Evolutionary conservation across 2,113 vertebrate genomes (phyloP).

Genomic region (Melanerpes aurifrons): DNA sequence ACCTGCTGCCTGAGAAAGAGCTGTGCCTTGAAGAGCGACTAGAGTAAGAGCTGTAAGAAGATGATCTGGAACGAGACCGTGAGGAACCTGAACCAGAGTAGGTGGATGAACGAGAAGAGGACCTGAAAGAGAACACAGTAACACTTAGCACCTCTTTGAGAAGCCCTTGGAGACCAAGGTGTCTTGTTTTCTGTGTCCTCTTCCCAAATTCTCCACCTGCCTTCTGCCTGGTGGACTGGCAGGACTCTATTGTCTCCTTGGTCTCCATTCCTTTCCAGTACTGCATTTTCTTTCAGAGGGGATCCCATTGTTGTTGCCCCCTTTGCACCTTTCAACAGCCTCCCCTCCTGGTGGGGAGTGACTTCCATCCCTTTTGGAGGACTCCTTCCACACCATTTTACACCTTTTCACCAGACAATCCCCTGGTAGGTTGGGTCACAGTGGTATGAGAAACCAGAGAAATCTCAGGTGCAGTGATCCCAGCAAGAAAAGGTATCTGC

Average conservation of each 20-base stretch:
- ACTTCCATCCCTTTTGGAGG: neutral
- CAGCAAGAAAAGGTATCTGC: slow-evolving; percentile 17
- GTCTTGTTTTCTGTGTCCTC: neutral
- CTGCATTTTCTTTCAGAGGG: neutral
- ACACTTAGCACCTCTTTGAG: neutral
- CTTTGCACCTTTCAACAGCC: neutral
- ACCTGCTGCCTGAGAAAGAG: slow-evolving; percentile 94
- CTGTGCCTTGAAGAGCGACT: slow-evolving; percentile 94
- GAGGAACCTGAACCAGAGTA: slow-evolving; percentile 95
- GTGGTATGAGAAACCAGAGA: neutral
- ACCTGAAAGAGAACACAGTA: slow-evolving; percentile 73
- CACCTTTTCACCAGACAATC: neutral
- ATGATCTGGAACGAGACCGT: slow-evolving; percentile 85
- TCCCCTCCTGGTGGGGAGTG: neutral
- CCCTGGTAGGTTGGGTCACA: neutral
- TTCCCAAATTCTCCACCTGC: neutral
- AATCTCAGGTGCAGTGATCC: slow-evolving; percentile 36
- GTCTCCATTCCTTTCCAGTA: neutral
- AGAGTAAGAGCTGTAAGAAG: slow-evolving; percentile 94
- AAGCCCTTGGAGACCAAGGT: neutral
- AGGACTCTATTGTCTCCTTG: neutral
- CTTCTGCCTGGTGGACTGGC: accelerated
- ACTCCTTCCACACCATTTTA: neutral
- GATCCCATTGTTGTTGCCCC: neutral
- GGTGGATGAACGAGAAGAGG: slow-evolving; percentile 92